Percentiles rank a stretch among this genome's conserved stretches.
These are phyloP conservation scores for Campaea margaritaria DNA, from an alignment of 2,888 invertebrate species.

Conservation along the genomic window DNA sequence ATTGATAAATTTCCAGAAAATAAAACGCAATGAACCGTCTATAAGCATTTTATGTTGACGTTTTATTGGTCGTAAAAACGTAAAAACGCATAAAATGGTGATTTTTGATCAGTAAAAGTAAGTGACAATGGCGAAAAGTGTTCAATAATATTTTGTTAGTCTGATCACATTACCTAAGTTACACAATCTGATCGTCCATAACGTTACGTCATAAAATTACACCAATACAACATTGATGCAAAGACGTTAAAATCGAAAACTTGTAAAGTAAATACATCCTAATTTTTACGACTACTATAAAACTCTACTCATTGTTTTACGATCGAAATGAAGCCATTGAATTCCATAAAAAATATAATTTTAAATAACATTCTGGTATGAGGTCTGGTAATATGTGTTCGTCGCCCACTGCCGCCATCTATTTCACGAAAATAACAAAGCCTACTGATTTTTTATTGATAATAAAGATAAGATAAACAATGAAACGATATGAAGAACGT, in stretches of 20 bases:
- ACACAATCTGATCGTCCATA: not conserved
- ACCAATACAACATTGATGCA: slow-evolving; percentile 34
- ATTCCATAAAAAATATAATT: slow-evolving; percentile 32
- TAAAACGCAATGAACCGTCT: too few relatives aligned
- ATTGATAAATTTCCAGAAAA: too few relatives aligned
- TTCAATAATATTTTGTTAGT: too few relatives aligned
- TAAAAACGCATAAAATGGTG: too few relatives aligned
- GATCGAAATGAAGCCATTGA: slow-evolving; percentile 43
- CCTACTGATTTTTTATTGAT: slow-evolving; percentile 34
- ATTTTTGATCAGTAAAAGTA: too few relatives aligned
- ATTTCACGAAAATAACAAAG: slow-evolving; percentile 28
- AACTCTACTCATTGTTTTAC: slow-evolving; percentile 46
- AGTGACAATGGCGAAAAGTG: too few relatives aligned
- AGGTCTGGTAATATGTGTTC: slow-evolving; percentile 8
- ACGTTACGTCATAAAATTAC: slow-evolving; percentile 28
- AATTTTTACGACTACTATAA: slow-evolving; percentile 44
- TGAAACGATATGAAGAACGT: slow-evolving; percentile 25
- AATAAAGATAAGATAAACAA: slow-evolving; percentile 37
- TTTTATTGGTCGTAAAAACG: too few relatives aligned
- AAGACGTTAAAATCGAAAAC: slow-evolving; percentile 38
- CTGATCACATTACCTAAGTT: slow-evolving; percentile 6
- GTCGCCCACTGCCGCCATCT: slow-evolving; percentile 32
- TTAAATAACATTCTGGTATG: slow-evolving; percentile 27
- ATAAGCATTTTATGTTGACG: too few relatives aligned
- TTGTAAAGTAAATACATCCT: slow-evolving; percentile 41